Percentiles rank a stretch among this genome's conserved stretches.
Conservation (phyloP, 2,888 invertebrate species). For the Chrysomela aeneicollis region DNA sequence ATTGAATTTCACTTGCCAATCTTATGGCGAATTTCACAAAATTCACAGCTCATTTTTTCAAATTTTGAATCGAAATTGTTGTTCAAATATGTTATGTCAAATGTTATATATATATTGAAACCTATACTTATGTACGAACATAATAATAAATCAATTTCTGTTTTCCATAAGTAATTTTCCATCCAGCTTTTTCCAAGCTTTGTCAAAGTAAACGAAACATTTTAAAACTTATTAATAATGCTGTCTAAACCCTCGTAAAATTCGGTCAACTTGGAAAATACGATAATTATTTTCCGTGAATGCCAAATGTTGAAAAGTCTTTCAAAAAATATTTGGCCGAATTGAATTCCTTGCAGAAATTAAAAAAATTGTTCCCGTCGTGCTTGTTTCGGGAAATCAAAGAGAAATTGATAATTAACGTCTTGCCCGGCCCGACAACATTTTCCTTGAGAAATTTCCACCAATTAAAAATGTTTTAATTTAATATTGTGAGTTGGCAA, state of each 20-base stretch:
- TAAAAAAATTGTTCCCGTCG: slow-evolving; percentile 6
- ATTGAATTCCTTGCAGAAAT: slow-evolving; percentile 14
- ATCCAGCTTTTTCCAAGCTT: background rate
- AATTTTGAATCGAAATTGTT: too few relatives aligned
- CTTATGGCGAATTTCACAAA: too few relatives aligned
- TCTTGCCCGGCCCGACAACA: slow-evolving; percentile 14
- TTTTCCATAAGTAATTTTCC: too few relatives aligned
- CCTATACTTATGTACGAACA: too few relatives aligned
- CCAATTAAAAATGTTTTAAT: slow-evolving; percentile 24
- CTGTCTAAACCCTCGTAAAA: background rate
- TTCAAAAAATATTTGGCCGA: slow-evolving; percentile 8
- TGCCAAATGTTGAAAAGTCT: slow-evolving; percentile 13
- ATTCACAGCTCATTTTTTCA: too few relatives aligned
- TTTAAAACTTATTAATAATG: slow-evolving; percentile 1
- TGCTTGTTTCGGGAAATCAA: slow-evolving; percentile 19
- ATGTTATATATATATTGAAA: too few relatives aligned
- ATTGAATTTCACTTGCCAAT: too few relatives aligned
- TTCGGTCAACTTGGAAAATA: slow-evolving; percentile 1
- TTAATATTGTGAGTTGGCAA: slow-evolving; percentile 20
- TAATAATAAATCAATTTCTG: too few relatives aligned
- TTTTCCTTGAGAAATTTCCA: slow-evolving; percentile 20
- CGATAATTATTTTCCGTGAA: slow-evolving; percentile 14
- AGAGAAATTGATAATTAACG: slow-evolving; percentile 22
- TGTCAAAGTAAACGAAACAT: background rate
- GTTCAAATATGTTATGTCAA: too few relatives aligned